A percentile compares a stretch with the other conserved stretches of the same genome.
Conservation (phyloP, 1,140 invertebrate species). For the Aphis gossypii region DNA sequence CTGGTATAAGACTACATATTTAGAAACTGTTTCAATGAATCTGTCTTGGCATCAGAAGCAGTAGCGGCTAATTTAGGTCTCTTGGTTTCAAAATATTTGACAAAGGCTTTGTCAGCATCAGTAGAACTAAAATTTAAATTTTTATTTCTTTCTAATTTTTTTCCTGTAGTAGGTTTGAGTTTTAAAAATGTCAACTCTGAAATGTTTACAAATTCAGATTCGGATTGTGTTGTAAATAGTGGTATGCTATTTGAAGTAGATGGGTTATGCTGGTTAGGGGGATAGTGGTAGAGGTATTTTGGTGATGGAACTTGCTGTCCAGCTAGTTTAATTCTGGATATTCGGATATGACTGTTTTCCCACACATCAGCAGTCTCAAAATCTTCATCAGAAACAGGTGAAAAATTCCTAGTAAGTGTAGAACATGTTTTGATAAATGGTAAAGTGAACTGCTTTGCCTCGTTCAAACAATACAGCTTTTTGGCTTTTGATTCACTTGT, state of each 20-base stretch:
- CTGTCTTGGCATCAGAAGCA: constrained; percentile 15
- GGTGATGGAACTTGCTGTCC: too few relatives aligned
- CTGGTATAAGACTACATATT: constrained; percentile 21
- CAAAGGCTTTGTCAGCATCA: background rate
- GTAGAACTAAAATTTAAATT: too few relatives aligned
- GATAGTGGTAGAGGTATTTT: too few relatives aligned
- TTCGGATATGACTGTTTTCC: too few relatives aligned
- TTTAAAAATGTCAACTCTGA: too few relatives aligned
- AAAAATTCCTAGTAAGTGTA: constrained; percentile 58
- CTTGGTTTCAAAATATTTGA: background rate
- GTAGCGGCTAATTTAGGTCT: constrained; percentile 21
- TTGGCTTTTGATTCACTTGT: constrained; percentile 55
- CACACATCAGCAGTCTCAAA: background rate
- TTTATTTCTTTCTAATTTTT: too few relatives aligned
- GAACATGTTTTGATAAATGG: constrained; percentile 60
- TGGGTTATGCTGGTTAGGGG: too few relatives aligned
- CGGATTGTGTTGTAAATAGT: too few relatives aligned
- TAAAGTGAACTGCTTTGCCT: constrained; percentile 59
- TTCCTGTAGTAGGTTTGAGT: too few relatives aligned
- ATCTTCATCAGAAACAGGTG: constrained; percentile 32
- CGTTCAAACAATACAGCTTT: constrained; percentile 60
- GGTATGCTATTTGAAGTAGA: too few relatives aligned
- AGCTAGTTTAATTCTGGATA: too few relatives aligned
- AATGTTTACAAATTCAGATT: too few relatives aligned
- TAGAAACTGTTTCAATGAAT: constrained; percentile 40